phyloP scores from a whole-genome alignment of 2,797 vertebrate genomes.

The Perodicticus potto region DNA sequence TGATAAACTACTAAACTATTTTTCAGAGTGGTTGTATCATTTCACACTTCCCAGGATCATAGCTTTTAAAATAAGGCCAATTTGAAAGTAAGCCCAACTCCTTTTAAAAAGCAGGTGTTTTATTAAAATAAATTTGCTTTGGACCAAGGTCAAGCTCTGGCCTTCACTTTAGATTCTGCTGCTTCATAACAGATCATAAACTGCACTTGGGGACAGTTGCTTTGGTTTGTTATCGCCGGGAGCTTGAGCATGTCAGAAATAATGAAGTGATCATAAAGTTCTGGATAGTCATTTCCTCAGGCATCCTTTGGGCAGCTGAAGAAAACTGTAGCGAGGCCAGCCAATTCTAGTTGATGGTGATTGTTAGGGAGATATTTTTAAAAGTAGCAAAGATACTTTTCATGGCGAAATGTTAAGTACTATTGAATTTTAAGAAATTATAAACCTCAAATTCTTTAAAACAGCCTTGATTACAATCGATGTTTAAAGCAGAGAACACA shows the following conservation, averaged over 20 bases:
- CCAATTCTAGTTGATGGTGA: neutral
- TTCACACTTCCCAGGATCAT: neutral
- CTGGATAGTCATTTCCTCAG: neutral
- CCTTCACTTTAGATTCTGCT: neutral
- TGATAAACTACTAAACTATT: neutral
- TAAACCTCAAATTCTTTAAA: neutral
- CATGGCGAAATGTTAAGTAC: neutral
- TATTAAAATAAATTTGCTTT: neutral
- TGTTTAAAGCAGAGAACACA: neutral
- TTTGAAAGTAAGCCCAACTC: neutral
- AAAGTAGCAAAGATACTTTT: neutral
- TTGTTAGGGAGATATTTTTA: neutral
- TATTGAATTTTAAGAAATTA: neutral
- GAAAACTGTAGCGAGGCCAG: neutral
- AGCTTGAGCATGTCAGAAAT: neutral
- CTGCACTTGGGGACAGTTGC: neutral
- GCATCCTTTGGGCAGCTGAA: neutral
- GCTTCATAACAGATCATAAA: neutral
- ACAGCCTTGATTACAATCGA: neutral
- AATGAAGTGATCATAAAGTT: neutral
- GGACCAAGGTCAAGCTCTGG: neutral
- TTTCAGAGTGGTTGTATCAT: neutral
- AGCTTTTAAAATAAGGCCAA: neutral
- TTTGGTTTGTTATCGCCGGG: neutral
- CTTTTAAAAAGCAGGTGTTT: neutral